Base-by-base conservation (phyloP, 2,113 vertebrate genomes). In the Fregetta grallaria region DNA sequence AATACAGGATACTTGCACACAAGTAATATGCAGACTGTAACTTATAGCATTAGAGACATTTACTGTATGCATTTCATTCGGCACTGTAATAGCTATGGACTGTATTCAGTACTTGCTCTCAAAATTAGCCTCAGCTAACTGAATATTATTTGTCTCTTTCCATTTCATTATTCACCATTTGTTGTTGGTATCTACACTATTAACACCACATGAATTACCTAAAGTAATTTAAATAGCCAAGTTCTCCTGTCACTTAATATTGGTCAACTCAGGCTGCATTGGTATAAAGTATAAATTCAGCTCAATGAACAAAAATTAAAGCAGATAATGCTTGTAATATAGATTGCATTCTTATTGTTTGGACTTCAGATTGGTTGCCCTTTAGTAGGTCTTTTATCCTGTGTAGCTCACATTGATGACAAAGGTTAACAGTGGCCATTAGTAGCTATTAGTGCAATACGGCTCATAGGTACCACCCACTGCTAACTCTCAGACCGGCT, bases 141-240 rank as follows among this genome's bases (percentile, higher is more conserved):
- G 72, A 78, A 61, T 30, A 25, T 83, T 87, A 71, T 59, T 82
- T 87, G 14, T 75, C 47, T 84, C 44, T 90, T 79, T 67, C 40
- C 13, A 25, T 82, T 96, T 75, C 36, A 47, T 92, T 96, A 90
- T 92, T 89, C 90, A 84, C 61, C 14, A 34, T 61, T 85, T 88
- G 20, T 84, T 86, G 47, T 77, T 92, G 40, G 38, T 74, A 42
- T 21, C 86, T 77, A 66, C 5, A 6, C 18, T 92, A 22, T 78
- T 82, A 86, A 32, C 65, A 91, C 56, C 44, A 66, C 3, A 13
- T 53, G 85, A 88, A 52, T 62, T 47, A 61, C 26, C 40, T 53
- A 44, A 84, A 95, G 58, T 30, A 86, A 45, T 94, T 84, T 82
- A 42, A 83, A 91, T 52, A 27, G 23, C 42, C 47, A 76, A 23